Evolutionary conservation across 1,140 invertebrate species (phyloP), one percentile per base, ranked within the genome.

Genomic region (Leucophenga varia): DNA sequence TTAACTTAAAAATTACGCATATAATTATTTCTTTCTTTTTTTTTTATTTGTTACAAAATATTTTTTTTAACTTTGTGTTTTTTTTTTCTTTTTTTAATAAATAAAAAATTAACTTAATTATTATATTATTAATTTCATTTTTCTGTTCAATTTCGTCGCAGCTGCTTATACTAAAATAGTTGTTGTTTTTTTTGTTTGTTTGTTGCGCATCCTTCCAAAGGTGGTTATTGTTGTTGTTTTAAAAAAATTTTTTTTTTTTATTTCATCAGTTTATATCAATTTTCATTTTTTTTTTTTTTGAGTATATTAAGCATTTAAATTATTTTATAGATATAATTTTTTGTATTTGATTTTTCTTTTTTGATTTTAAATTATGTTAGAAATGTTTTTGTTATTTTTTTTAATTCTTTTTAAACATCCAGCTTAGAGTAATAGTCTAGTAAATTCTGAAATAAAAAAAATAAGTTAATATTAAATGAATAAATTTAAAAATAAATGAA

Each of bases 391-490:
- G n/a, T n/a, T n/a, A 8, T 41, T 52, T 43, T 45, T 28, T 49
- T 21, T 30, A 34, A 17, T 19, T 47, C 19, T 36, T 22, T 18
- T 43, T 31, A 37, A 25, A 42, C 44, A 40, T 47, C 37, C 54
- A 49, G 47, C 58, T 78, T 81, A 83, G 71, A 82, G 70, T 64
- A 83, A 69, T 76, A 84, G 78, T 75, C 82, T 83, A 55, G 82
- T 81, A 58, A 84, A 84, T 73, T 84, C 83, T 84, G 80, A 43
- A 80, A 64, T 75, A 55, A 77, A 79, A 54, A 58, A 68, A 43
- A 36, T 43, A 36, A 50, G 30, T 41, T 14, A 40, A 48, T 34
- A 34, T n/a, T 14, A 13, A n/a, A n/a, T n/a, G n/a, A n/a, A 30
- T 43, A 38, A 51, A 36, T 43, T n/a, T 30, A 31, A 31, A 41